Percentiles rank a stretch among this genome's conserved stretches.
These are phyloP conservation scores for Hyposoter didymator DNA, from an alignment of 2,888 invertebrate genomes.

Conservation along the genomic window DNA sequence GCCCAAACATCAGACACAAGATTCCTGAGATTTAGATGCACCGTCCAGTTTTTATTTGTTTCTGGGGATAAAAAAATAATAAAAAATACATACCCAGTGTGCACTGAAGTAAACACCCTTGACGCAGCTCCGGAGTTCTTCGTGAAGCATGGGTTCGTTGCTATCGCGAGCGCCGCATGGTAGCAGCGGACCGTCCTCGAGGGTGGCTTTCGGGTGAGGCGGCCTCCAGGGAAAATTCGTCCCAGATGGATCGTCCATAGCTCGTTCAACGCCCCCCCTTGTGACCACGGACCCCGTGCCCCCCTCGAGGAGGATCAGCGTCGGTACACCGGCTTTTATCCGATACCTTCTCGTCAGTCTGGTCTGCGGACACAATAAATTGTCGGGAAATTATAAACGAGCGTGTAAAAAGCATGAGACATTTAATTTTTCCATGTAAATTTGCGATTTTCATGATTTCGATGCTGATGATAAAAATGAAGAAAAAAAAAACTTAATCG, in stretches of 20 bases:
- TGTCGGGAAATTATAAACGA: not conserved
- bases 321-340: slow-evolving; percentile 91
- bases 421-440: not conserved
- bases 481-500: not conserved
- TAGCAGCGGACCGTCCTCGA: slow-evolving; percentile 82
- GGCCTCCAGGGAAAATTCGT: slow-evolving; percentile 92
- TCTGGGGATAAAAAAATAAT: not conserved
- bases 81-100: slow-evolving; percentile 91
- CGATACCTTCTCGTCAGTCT: slow-evolving; percentile 91
- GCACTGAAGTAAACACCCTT: slow-evolving; percentile 95
- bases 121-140: slow-evolving; percentile 87
- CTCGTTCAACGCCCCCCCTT: slow-evolving; percentile 87
- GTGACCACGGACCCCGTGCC: slow-evolving; percentile 89
- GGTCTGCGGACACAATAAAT: slow-evolving; percentile 86
- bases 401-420: not conserved
- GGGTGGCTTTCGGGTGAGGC: slow-evolving; percentile 85
- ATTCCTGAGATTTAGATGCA: not conserved
- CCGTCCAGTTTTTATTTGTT: not conserved
- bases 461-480: not conserved
- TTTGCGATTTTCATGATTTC: not conserved
- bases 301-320: slow-evolving; percentile 89
- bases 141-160: slow-evolving; percentile 85
- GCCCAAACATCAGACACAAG: not conserved
- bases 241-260: slow-evolving; percentile 89
- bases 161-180: slow-evolving; percentile 81